phyloP scores from a whole-genome alignment of 2,888 invertebrate genomes.

The Julus scanicus region DNA sequence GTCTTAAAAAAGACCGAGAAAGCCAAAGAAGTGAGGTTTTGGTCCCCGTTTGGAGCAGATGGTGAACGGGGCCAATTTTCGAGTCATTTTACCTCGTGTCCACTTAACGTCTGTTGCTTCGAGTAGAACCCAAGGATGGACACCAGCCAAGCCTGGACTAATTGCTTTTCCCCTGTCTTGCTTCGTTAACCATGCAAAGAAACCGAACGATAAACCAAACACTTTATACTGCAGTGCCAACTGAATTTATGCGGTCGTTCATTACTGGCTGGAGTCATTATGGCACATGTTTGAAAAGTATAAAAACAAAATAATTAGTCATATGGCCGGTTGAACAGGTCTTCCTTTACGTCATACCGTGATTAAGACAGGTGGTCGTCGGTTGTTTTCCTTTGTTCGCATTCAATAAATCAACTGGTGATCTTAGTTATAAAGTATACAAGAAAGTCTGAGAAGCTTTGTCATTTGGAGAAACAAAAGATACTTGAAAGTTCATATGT shows the following conservation, averaged over 20 bases:
- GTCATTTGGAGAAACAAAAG: not conserved
- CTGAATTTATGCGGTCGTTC: not conserved
- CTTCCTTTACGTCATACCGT: not conserved
- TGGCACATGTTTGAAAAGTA: not conserved
- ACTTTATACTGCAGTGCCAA: not conserved
- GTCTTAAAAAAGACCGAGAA: not conserved
- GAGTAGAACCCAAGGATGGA: constrained; percentile 1
- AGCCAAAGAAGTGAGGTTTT: constrained; percentile 30
- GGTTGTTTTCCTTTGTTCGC: not conserved
- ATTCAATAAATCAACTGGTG: not conserved
- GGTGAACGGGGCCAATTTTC: not conserved
- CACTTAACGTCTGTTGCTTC: constrained; percentile 8
- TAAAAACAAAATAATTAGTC: constrained; percentile 17
- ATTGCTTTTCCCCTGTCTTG: constrained; percentile 20
- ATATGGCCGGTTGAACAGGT: constrained; percentile 6
- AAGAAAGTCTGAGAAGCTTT: not conserved
- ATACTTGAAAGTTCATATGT: too few species aligned
- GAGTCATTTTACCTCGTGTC: constrained; percentile 22
- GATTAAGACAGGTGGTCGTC: not conserved
- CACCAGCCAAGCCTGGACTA: constrained; percentile 37
- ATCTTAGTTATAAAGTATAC: not conserved
- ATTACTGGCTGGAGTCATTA: not conserved
- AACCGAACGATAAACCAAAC: constrained; percentile 21
- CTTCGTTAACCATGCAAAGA: not conserved
- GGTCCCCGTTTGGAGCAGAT: constrained; percentile 5